Conservation (phyloP, 2,888 invertebrate species). For the Synanthedon vespiformis region DNA sequence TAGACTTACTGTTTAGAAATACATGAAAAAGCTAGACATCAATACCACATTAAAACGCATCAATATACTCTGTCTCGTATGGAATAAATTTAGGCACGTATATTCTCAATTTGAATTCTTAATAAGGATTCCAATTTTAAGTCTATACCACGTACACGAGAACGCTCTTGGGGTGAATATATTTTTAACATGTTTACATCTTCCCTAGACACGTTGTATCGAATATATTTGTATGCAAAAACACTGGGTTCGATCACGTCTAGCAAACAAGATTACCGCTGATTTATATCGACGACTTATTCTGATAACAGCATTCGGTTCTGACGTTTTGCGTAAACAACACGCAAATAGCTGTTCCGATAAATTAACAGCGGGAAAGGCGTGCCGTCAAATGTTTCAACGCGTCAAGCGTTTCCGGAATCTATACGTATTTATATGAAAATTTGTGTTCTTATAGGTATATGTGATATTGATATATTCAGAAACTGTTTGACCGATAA, state of each 20-base stretch:
- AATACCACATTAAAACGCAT: too few species aligned
- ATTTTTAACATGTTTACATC: background rate
- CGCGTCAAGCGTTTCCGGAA: background rate
- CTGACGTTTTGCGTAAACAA: slow-evolving; percentile 39
- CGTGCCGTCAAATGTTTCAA: background rate
- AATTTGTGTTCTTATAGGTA: too few species aligned
- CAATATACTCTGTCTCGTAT: background rate
- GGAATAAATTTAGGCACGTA: background rate
- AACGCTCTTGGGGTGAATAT: too few species aligned
- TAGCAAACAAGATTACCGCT: slow-evolving; percentile 46
- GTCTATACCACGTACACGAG: too few species aligned
- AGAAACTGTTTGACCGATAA: too few species aligned
- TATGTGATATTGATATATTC: too few species aligned
- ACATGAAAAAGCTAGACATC: too few species aligned
- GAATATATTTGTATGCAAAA: slow-evolving; percentile 16
- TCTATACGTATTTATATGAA: too few species aligned
- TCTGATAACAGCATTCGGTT: slow-evolving; percentile 46
- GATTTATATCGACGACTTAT: slow-evolving; percentile 46
- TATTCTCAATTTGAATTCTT: too few species aligned
- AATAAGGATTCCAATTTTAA: too few species aligned
- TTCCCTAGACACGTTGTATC: background rate
- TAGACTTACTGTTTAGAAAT: too few species aligned
- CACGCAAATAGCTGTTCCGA: slow-evolving; percentile 21
- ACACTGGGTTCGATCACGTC: slow-evolving; percentile 32
- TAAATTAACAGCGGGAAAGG: background rate